Evolutionary conservation across 2,113 vertebrate species (phyloP).

Genomic region (Catagonus wagneri): DNA sequence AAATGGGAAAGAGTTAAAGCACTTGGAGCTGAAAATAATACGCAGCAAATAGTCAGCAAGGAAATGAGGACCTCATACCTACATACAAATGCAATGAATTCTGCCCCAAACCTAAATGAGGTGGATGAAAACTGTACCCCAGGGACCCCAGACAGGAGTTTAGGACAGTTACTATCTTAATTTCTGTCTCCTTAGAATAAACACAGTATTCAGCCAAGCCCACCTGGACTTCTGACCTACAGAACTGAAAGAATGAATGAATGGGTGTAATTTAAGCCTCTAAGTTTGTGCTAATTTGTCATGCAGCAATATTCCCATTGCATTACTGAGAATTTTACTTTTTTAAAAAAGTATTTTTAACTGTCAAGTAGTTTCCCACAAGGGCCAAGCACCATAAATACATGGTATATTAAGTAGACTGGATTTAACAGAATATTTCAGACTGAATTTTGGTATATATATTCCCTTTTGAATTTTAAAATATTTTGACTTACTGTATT

Average conservation of each 20-base stretch:
- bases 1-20: not conserved
- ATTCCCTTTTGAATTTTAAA: constrained; percentile 25
- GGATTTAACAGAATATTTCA: not conserved
- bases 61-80: not conserved
- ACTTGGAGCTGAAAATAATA: not conserved
- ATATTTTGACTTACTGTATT: not conserved
- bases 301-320: not conserved
- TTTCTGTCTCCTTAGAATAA: not conserved
- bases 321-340: not conserved
- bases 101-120: not conserved
- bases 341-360: not conserved
- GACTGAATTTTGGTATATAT: not conserved
- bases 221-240: not conserved
- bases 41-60: not conserved
- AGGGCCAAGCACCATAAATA: not conserved
- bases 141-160: not conserved
- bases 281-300: not conserved
- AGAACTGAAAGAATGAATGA: not conserved
- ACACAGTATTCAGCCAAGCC: not conserved
- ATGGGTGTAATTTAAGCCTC: not conserved
- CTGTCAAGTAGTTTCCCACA: not conserved
- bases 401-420: not conserved
- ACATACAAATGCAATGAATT: not conserved
- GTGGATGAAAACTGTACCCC: not conserved
- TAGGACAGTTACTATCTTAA: not conserved